These are phyloP conservation scores for Shinisaurus crocodilurus DNA, from an alignment of 2,113 vertebrate species.

Conservation along the genomic window DNA sequence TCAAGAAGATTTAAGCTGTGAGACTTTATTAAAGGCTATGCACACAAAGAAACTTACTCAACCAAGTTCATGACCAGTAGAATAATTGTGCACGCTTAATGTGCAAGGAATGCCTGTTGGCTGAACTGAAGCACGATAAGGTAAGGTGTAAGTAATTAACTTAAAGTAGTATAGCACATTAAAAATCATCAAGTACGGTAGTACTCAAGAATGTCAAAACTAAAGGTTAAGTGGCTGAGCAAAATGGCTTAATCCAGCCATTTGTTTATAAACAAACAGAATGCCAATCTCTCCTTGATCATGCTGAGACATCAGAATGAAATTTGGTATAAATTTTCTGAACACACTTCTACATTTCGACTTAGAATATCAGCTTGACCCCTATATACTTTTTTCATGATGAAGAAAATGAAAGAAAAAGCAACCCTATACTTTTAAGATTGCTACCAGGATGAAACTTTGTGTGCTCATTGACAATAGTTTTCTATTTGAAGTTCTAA, in stretches of 20 bases:
- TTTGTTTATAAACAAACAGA: background rate
- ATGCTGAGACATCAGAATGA: background rate
- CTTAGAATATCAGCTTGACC: background rate
- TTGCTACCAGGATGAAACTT: background rate
- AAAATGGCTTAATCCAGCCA: background rate
- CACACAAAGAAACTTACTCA: background rate
- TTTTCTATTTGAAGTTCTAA: background rate
- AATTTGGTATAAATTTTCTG: background rate
- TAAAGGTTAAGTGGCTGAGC: background rate
- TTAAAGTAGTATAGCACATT: background rate
- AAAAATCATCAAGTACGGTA: background rate
- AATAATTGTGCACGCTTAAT: background rate
- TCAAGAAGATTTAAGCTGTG: background rate
- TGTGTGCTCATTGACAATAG: background rate
- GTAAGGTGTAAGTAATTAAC: background rate
- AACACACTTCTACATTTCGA: background rate
- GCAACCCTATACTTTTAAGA: too few species aligned
- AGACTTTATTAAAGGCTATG: background rate
- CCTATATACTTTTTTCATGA: background rate
- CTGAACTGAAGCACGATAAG: background rate
- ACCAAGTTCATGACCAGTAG: background rate
- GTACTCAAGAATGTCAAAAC: background rate
- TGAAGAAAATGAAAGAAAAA: background rate
- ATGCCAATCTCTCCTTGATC: background rate
- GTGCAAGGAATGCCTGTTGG: background rate